Conservation (phyloP, 2,113 vertebrate species). For the Ochotona princeps region DNA sequence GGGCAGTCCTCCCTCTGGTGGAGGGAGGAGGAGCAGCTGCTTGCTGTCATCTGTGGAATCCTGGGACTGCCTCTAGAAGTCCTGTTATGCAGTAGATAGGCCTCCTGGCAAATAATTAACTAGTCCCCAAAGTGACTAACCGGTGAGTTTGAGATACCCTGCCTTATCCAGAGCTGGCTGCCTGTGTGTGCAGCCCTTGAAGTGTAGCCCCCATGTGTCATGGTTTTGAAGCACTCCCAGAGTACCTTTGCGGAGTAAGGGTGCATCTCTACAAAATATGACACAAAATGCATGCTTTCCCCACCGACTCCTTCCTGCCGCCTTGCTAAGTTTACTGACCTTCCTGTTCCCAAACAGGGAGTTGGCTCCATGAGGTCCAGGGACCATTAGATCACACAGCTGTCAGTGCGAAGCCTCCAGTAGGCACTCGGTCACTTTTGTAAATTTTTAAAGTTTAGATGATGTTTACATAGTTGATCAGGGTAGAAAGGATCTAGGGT, state of each 20-base stretch:
- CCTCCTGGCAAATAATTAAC: conserved; percentile 52
- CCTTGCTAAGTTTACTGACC: neutral
- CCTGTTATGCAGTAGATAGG: neutral
- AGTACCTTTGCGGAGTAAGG: neutral
- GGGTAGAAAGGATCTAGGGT: too few species aligned
- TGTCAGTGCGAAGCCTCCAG: neutral
- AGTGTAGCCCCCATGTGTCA: conserved; percentile 34
- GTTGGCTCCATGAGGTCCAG: neutral
- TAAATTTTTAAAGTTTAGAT: too few species aligned
- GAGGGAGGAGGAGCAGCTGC: neutral
- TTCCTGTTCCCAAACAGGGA: neutral
- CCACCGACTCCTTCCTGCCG: neutral
- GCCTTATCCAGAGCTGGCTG: neutral
- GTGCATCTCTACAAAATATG: neutral
- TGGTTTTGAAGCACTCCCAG: neutral
- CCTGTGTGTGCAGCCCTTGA: neutral
- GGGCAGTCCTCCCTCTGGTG: too few species aligned
- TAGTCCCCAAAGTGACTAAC: conserved; percentile 6
- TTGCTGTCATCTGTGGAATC: neutral
- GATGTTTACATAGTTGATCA: too few species aligned
- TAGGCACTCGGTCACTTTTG: neutral
- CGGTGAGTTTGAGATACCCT: conserved; percentile 24
- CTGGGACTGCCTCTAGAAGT: neutral
- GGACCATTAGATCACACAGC: neutral
- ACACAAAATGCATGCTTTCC: neutral